Evolutionary conservation across 2,113 vertebrate species (phyloP).

Genomic region (Plotosus lineatus): DNA sequence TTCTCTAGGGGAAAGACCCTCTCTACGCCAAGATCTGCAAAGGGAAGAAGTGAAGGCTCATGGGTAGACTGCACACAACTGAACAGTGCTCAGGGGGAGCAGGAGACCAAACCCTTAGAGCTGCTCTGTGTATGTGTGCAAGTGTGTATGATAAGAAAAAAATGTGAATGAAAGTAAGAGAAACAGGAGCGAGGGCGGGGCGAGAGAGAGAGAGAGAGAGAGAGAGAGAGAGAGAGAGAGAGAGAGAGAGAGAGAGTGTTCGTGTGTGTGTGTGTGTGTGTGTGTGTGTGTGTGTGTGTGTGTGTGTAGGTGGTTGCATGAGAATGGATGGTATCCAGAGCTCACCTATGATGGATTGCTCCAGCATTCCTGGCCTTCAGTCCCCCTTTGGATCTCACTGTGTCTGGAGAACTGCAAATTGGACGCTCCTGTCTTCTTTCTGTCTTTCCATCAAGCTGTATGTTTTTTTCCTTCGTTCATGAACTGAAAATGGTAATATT

Average conservation of each 20-base stretch:
- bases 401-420: conserved; percentile 2
- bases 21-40: conserved; percentile 96
- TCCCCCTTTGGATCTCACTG: conserved; percentile 46
- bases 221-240: too few species aligned
- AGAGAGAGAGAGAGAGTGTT: too few species aligned
- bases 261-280: too few species aligned
- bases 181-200: not conserved
- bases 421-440: not conserved
- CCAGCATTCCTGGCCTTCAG: conserved; percentile 38
- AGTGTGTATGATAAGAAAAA: not conserved
- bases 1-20: conserved; percentile 85
- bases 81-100: conserved; percentile 64
- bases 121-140: conserved; percentile 42
- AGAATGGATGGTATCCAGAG: conserved; percentile 43
- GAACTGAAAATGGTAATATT: conserved; percentile 35
- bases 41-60: conserved; percentile 87
- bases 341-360: conserved; percentile 53
- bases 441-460: conserved; percentile 28
- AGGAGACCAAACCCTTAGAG: conserved; percentile 61
- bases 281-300: conserved; percentile 35
- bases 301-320: conserved; percentile 36
- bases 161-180: not conserved
- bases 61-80: conserved; percentile 63
- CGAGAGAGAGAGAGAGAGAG: not conserved
- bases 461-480: conserved; percentile 33